Evolutionary conservation across 2,797 vertebrate genomes (phyloP).

Genomic region (Aldrovandia affinis): DNA sequence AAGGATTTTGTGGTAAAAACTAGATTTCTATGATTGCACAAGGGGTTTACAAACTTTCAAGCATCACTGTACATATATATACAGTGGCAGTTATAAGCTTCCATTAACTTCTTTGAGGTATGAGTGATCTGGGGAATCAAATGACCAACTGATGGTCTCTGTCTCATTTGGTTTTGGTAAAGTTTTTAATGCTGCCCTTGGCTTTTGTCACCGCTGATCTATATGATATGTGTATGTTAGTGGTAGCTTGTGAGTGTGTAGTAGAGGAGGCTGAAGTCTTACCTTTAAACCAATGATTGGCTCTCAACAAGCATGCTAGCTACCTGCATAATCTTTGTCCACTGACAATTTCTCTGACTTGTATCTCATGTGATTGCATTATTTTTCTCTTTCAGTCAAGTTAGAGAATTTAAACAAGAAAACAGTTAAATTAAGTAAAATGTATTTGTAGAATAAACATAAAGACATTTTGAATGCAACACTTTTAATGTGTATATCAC

Average conservation of each 20-base stretch:
- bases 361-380: background rate
- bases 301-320: background rate
- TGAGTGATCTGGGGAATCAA: background rate
- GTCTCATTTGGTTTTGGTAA: background rate
- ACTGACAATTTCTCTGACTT: background rate
- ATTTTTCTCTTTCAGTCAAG: background rate
- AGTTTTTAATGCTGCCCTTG: background rate
- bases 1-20: too few relatives aligned
- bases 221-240: background rate
- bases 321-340: background rate
- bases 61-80: conserved; percentile 15
- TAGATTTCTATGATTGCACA: too few relatives aligned
- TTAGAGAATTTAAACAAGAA: background rate
- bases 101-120: background rate
- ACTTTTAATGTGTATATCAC: background rate
- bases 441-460: background rate
- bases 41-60: too few relatives aligned
- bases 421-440: background rate
- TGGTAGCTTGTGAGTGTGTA: background rate
- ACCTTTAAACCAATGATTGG: background rate
- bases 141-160: background rate
- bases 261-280: background rate
- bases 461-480: background rate
- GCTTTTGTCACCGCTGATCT: background rate
- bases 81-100: background rate